Base-by-base conservation (phyloP, 1,140 invertebrate species). In the Drosophila bifasciata region DNA sequence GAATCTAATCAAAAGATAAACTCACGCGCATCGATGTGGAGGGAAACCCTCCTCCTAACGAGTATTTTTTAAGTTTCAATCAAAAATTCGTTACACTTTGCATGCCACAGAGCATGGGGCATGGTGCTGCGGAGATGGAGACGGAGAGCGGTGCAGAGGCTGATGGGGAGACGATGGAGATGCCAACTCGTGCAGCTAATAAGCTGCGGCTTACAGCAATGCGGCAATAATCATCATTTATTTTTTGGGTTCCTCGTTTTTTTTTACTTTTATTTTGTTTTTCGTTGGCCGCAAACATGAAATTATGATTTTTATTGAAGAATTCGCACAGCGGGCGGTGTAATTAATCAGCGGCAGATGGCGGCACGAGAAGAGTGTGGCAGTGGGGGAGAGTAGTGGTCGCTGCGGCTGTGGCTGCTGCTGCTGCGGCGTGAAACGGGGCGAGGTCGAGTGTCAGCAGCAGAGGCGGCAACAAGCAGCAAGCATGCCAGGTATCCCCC, bases 1-100 rank as follows among this genome's bases (percentile, higher is more conserved):
- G 83, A 88, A 88, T 88, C 83, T 88, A 88, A 88, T 88, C 83
- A 88, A 88, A 88, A 88, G 83, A 88, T 88, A 88, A 88, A 88
- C 83, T 79, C 78, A 88, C 75, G 75, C 81, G 74, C 80, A 62
- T 70, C 73, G 81, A 66, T 21, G 72, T 73, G 11, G 32, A 32
- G 28, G 61, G 73, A 77, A 76, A 85, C 69, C 75, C 62, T 73
- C 11, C 72, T 80, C 67, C 84, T 88, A 88, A 88, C 83, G 83
- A 88, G 83, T 88, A 88, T 88, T 88, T 70, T 86, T 74, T 74
- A 86, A 86, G 83, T 83, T 88, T 88, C 83, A 83, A 86, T 86
- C 78, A 88, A 85, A 86, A 85, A 86, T 85, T 86, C 81, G 81
- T 77, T 86, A 85, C 83, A 86, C 81, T 85, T 85, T 76, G 78